These are phyloP conservation scores for Baronia brevicornis DNA, from an alignment of 2,888 invertebrate species.

Conservation along the genomic window DNA sequence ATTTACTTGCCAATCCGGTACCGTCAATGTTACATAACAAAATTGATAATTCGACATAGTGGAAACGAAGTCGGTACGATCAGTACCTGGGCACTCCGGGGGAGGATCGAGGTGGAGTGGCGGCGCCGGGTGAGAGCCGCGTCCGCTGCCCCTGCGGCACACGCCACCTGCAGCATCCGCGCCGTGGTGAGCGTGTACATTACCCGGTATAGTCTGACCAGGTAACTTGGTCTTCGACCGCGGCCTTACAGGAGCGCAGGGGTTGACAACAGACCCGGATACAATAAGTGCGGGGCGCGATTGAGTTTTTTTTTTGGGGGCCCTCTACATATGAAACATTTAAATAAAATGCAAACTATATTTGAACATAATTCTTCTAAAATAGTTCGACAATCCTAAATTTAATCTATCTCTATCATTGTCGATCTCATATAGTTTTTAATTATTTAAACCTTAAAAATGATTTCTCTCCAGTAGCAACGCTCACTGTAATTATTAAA, in stretches of 20 bases:
- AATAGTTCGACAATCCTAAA: background rate
- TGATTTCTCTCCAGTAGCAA: no score
- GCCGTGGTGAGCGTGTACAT: slow-evolving; percentile 27
- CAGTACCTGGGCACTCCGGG: slow-evolving; percentile 78
- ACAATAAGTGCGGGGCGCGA: no score
- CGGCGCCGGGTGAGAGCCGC: slow-evolving; percentile 83
- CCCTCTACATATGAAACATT: no score
- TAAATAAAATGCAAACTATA: no score
- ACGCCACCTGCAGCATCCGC: slow-evolving; percentile 59
- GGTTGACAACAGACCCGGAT: no score
- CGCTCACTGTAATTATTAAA: no score
- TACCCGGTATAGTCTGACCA: slow-evolving; percentile 7
- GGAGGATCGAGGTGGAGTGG: slow-evolving; percentile 83
- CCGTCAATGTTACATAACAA: no score
- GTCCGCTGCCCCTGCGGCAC: slow-evolving; percentile 45
- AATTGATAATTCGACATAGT: no score
- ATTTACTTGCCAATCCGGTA: no score
- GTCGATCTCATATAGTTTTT: background rate
- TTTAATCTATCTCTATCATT: background rate
- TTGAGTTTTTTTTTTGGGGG: no score
- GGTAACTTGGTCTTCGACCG: slow-evolving; percentile 3
- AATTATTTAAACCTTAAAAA: no score
- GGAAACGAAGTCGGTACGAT: slow-evolving; percentile 21
- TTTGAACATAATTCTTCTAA: no score
- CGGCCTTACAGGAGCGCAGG: slow-evolving; percentile 11